These are phyloP conservation scores for Sturnira hondurensis DNA, from an alignment of 2,113 vertebrate species.

Conservation along the genomic window DNA sequence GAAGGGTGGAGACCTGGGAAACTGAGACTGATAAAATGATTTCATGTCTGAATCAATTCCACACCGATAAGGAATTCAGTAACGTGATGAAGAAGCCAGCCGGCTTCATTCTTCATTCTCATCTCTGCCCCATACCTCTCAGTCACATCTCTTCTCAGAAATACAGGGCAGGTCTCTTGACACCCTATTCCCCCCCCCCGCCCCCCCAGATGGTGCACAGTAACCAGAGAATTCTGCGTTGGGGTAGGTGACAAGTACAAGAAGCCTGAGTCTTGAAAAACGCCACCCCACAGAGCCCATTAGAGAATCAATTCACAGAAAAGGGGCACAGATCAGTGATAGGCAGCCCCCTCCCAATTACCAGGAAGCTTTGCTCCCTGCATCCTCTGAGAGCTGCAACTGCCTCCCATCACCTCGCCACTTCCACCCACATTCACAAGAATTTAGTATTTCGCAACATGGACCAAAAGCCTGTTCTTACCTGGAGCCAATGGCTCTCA, in stretches of 20 bases:
- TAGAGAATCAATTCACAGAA: background rate
- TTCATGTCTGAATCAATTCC: background rate
- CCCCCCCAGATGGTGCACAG: background rate
- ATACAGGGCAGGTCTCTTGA: background rate
- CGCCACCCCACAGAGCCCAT: background rate
- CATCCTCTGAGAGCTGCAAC: background rate
- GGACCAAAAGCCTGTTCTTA: background rate
- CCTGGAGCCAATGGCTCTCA: background rate
- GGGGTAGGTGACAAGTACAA: background rate
- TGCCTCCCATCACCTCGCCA: background rate
- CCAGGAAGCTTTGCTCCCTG: background rate
- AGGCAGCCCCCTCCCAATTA: background rate
- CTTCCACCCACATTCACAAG: background rate
- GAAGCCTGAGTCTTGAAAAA: background rate
- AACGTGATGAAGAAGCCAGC: background rate
- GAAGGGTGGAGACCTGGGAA: background rate
- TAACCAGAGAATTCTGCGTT: background rate
- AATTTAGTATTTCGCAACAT: no score
- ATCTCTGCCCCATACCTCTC: background rate
- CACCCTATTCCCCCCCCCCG: background rate
- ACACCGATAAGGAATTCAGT: background rate
- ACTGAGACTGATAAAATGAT: background rate
- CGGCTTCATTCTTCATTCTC: background rate
- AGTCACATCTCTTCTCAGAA: background rate
- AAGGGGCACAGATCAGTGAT: background rate